These are phyloP conservation scores for Microctonus brassicae DNA, from an alignment of 2,888 invertebrate genomes.

Conservation along the genomic window DNA sequence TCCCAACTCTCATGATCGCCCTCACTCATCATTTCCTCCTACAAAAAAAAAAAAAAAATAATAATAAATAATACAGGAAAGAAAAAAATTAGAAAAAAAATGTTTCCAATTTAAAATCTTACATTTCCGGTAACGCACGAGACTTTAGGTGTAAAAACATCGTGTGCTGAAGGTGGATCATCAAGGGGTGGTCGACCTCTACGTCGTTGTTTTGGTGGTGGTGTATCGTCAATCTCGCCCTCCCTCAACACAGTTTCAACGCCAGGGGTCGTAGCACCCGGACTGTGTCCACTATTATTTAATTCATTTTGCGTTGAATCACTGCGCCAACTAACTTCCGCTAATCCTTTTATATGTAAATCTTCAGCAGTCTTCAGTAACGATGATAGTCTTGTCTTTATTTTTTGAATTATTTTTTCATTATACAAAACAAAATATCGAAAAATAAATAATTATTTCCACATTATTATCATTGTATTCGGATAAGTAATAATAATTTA, in stretches of 20 bases:
- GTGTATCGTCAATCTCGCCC: slow-evolving; percentile 63
- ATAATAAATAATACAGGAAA: background rate
- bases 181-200: slow-evolving; percentile 79
- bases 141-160: slow-evolving; percentile 72
- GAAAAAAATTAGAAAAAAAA: slow-evolving; percentile 9
- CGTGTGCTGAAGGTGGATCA: slow-evolving; percentile 72
- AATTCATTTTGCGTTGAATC: slow-evolving; percentile 61
- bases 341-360: slow-evolving; percentile 90
- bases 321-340: slow-evolving; percentile 87
- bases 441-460: too few relatives aligned
- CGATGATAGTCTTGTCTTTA: slow-evolving; percentile 87
- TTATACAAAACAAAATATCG: too few relatives aligned
- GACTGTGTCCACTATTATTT: slow-evolving; percentile 63
- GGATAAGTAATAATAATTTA: slow-evolving; percentile 8
- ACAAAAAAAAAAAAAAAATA: slow-evolving; percentile 1
- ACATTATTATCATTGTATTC: too few relatives aligned
- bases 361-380: slow-evolving; percentile 93
- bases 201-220: slow-evolving; percentile 74
- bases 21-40: slow-evolving; percentile 67
- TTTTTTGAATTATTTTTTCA: slow-evolving; percentile 43
- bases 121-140: slow-evolving; percentile 70
- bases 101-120: slow-evolving; percentile 44
- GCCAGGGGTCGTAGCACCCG: slow-evolving; percentile 61
- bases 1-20: slow-evolving; percentile 68
- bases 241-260: slow-evolving; percentile 65